Evolutionary conservation across 2,888 invertebrate species (phyloP).

Genomic region (Drosophila buzzatii): DNA sequence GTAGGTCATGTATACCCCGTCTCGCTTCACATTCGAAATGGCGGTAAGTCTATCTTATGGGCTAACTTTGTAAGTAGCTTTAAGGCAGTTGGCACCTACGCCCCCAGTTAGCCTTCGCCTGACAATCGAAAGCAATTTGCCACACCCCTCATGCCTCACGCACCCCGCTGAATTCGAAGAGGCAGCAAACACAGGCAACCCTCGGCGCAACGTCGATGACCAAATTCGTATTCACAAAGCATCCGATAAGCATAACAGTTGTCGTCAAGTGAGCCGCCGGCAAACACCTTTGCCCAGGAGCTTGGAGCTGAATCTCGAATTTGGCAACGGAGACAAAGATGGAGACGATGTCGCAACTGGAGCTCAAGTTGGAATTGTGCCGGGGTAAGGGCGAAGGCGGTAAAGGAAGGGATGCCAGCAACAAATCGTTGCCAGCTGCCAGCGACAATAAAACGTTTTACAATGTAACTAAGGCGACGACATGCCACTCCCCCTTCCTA

Average conservation of each 20-base stretch:
- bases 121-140: constrained; percentile 73
- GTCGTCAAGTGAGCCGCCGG: constrained; percentile 68
- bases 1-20: constrained; percentile 3
- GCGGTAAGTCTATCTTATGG: constrained; percentile 55
- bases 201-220: constrained; percentile 37
- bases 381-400: not conserved
- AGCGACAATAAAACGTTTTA: constrained; percentile 76
- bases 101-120: constrained; percentile 53
- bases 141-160: constrained; percentile 7
- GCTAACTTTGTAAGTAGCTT: constrained; percentile 60
- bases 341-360: constrained; percentile 6
- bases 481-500: constrained; percentile 42
- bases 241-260: constrained; percentile 80
- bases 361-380: not conserved
- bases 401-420: constrained; percentile 37
- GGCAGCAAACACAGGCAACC: constrained; percentile 9
- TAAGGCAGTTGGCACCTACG: constrained; percentile 69
- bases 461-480: constrained; percentile 76
- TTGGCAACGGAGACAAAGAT: constrained; percentile 2
- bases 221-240: constrained; percentile 78
- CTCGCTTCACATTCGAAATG: not conserved
- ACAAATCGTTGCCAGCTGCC: constrained; percentile 77
- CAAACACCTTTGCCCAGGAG: constrained; percentile 38
- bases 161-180: not conserved
- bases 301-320: constrained; percentile 5